A percentile compares a stretch with the other conserved stretches of the same genome.
phyloP scores from a whole-genome alignment of 1,140 invertebrate genomes.

The Temnothorax curvispinosus region DNA sequence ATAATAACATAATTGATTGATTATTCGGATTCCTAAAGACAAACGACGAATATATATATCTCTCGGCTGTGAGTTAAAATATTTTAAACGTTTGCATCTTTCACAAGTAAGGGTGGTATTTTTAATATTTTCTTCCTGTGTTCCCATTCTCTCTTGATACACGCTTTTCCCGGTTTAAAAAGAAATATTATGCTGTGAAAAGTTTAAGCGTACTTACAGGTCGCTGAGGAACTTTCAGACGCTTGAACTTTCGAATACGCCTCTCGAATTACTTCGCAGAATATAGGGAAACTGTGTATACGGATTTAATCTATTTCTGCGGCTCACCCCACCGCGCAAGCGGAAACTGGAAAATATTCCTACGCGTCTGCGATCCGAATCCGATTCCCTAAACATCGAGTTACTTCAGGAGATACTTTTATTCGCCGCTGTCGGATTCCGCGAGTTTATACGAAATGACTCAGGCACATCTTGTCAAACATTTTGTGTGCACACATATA shows the following conservation, averaged over 20 bases:
- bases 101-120: not conserved
- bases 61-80: not conserved
- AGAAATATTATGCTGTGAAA: conserved; percentile 51
- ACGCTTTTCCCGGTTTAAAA: conserved; percentile 7
- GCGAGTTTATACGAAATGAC: conserved; percentile 27
- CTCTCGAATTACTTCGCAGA: conserved; percentile 57
- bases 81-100: not conserved
- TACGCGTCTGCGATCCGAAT: conserved; percentile 33
- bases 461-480: conserved; percentile 28
- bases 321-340: not conserved
- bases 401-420: conserved; percentile 22
- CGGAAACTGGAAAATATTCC: conserved; percentile 24
- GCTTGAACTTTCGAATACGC: conserved; percentile 66
- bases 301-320: conserved; percentile 63
- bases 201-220: conserved; percentile 53
- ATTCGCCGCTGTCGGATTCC: conserved; percentile 19
- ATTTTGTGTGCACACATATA: not conserved
- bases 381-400: conserved; percentile 46
- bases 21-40: not conserved
- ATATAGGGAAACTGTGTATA: conserved; percentile 35
- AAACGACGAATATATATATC: not conserved
- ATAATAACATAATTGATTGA: not conserved
- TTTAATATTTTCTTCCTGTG: not conserved
- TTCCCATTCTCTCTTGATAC: conserved; percentile 18
- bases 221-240: conserved; percentile 62